These are phyloP conservation scores for Thymelicus acteon DNA, from an alignment of 2,888 invertebrate species.

Conservation along the genomic window DNA sequence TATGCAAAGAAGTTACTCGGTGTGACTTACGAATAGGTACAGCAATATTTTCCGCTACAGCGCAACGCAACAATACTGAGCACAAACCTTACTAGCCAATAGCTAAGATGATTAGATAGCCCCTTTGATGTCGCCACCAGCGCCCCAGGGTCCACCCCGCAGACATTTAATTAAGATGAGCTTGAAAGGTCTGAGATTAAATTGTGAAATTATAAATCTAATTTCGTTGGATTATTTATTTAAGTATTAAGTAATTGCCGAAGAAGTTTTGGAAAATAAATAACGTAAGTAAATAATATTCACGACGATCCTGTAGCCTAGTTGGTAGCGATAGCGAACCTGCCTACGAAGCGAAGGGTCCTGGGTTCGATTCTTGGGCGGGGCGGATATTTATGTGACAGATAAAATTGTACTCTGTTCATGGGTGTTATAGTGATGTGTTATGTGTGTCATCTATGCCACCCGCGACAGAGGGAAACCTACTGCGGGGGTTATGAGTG, in stretches of 20 bases:
- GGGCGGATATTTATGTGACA: too few relatives aligned
- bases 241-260: conserved; percentile 5
- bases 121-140: conserved; percentile 10
- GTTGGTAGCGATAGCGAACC: too few relatives aligned
- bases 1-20: too few relatives aligned
- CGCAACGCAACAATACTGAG: neutral
- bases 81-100: conserved; percentile 21
- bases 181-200: conserved; percentile 15
- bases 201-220: conserved; percentile 4
- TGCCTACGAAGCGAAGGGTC: too few relatives aligned
- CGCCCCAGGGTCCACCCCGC: neutral
- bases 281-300: conserved; percentile 1
- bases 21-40: too few relatives aligned
- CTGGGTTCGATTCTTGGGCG: too few relatives aligned
- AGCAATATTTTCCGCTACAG: neutral
- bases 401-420: too few relatives aligned
- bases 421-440: too few relatives aligned
- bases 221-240: conserved; percentile 6
- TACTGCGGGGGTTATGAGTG: too few relatives aligned
- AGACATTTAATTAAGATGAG: conserved; percentile 12
- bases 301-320: too few relatives aligned
- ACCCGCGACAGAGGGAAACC: too few relatives aligned
- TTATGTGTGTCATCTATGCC: too few relatives aligned
- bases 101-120: conserved; percentile 11
- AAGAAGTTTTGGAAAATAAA: conserved; percentile 4